A percentile compares a stretch with the other conserved stretches of the same genome.
Conservation (phyloP, 2,113 vertebrate species). For the Delphinus delphis region DNA sequence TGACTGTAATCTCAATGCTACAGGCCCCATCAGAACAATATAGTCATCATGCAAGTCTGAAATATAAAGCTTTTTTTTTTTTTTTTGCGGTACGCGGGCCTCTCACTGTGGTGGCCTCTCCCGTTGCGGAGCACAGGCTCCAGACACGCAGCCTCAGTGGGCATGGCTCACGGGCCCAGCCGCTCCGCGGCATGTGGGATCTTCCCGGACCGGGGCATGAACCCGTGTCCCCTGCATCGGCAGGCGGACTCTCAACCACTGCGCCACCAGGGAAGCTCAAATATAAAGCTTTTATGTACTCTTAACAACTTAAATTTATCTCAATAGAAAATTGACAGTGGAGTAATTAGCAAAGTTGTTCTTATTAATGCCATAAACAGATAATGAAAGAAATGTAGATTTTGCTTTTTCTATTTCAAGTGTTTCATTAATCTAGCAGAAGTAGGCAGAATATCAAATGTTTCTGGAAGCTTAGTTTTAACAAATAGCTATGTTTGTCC, state of each 20-base stretch:
- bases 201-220: too few relatives aligned
- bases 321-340: slow-evolving; percentile 13
- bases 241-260: too few relatives aligned
- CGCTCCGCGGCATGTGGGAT: too few relatives aligned
- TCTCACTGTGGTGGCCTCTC: too few relatives aligned
- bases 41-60: slow-evolving; percentile 20
- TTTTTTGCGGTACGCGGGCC: too few relatives aligned
- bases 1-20: not conserved
- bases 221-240: too few relatives aligned
- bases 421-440: slow-evolving; percentile 37
- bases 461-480: slow-evolving; percentile 10
- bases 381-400: slow-evolving; percentile 32
- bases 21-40: not conserved
- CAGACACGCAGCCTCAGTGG: too few relatives aligned
- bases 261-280: not conserved
- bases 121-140: too few relatives aligned
- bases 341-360: slow-evolving; percentile 19
- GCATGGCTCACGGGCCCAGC: too few relatives aligned
- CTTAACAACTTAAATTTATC: slow-evolving; percentile 44
- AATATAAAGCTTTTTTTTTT: too few relatives aligned
- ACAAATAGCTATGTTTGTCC: not conserved
- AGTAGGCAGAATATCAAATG: not conserved
- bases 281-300: slow-evolving; percentile 45
- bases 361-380: slow-evolving; percentile 53
- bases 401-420: slow-evolving; percentile 35